Percentiles rank a stretch among this genome's conserved stretches.
phyloP scores from a whole-genome alignment of 2,888 invertebrate genomes.

The Zygaena filipendulae region DNA sequence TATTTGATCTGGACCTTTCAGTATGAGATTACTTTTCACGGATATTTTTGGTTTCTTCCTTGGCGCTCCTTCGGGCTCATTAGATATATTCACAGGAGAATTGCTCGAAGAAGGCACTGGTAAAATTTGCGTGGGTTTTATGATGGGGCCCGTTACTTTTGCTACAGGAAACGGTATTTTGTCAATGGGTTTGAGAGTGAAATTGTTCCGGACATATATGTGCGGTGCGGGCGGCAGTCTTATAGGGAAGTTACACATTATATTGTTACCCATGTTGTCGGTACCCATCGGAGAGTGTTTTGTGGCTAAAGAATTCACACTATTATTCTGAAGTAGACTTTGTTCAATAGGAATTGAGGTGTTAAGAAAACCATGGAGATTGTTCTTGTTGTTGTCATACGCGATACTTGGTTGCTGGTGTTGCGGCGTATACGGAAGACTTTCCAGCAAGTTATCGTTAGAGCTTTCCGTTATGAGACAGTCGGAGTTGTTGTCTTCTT shows the following conservation, averaged over 20 bases:
- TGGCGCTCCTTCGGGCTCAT: constrained; percentile 41
- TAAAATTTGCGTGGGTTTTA: constrained; percentile 51
- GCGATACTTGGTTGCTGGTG: constrained; percentile 30
- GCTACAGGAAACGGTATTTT: constrained; percentile 43
- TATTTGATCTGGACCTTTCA: constrained; percentile 59
- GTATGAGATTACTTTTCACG: constrained; percentile 58
- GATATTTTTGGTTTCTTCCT: constrained; percentile 63
- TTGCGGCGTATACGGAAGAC: constrained; percentile 38
- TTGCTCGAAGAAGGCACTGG: constrained; percentile 51
- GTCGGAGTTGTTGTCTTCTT: constrained; percentile 50
- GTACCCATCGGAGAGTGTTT: constrained; percentile 36
- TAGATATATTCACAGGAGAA: constrained; percentile 40
- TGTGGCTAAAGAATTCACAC: constrained; percentile 34
- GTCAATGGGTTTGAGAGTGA: constrained; percentile 46
- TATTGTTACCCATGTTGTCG: constrained; percentile 39
- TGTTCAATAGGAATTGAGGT: constrained; percentile 42
- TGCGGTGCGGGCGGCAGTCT: constrained; percentile 39
- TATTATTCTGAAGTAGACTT: constrained; percentile 35
- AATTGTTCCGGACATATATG: constrained; percentile 40
- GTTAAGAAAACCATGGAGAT: constrained; percentile 42
- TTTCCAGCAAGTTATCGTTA: constrained; percentile 38
- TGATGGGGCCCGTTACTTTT: constrained; percentile 52
- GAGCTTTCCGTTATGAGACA: constrained; percentile 49
- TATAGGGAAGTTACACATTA: constrained; percentile 56
- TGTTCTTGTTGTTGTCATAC: constrained; percentile 36